phyloP scores from a whole-genome alignment of 2,888 invertebrate genomes.

The Actias luna region DNA sequence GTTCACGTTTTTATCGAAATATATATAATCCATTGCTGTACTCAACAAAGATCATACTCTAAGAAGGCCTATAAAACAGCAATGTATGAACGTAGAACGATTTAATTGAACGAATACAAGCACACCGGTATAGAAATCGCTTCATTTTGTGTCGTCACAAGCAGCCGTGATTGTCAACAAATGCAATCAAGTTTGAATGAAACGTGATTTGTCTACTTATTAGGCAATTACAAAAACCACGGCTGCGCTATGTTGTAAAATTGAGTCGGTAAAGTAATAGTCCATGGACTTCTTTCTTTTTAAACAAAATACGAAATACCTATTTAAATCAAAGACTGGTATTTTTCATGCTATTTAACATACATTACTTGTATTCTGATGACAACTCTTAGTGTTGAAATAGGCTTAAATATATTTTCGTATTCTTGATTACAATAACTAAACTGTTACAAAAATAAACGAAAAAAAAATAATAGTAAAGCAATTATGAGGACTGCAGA shows the following conservation, averaged over 20 bases:
- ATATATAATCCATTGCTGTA: slow-evolving; percentile 30
- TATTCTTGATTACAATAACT: no score
- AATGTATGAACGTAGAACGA: slow-evolving; percentile 27
- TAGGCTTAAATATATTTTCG: no score
- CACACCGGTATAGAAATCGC: slow-evolving; percentile 48
- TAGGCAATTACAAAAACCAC: slow-evolving; percentile 42
- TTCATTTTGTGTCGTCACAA: slow-evolving; percentile 53
- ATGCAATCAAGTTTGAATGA: slow-evolving; percentile 45
- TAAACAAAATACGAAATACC: background rate
- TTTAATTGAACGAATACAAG: slow-evolving; percentile 22
- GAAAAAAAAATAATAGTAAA: no score
- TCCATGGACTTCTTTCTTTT: background rate
- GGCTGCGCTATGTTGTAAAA: slow-evolving; percentile 18
- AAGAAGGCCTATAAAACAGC: slow-evolving; percentile 18
- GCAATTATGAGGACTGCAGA: no score
- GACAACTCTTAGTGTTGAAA: no score
- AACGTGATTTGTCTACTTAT: slow-evolving; percentile 59
- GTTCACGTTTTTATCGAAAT: slow-evolving; percentile 20
- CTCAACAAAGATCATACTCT: slow-evolving; percentile 14
- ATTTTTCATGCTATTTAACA: no score
- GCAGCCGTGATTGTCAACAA: slow-evolving; percentile 53
- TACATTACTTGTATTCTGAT: no score
- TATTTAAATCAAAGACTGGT: no score
- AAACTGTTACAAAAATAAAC: no score
- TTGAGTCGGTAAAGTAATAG: slow-evolving; percentile 4